Evolutionary conservation across 1,140 invertebrate genomes (phyloP), one percentile per base, ranked within the genome.

Genomic region (Drosophila ogumai): DNA sequence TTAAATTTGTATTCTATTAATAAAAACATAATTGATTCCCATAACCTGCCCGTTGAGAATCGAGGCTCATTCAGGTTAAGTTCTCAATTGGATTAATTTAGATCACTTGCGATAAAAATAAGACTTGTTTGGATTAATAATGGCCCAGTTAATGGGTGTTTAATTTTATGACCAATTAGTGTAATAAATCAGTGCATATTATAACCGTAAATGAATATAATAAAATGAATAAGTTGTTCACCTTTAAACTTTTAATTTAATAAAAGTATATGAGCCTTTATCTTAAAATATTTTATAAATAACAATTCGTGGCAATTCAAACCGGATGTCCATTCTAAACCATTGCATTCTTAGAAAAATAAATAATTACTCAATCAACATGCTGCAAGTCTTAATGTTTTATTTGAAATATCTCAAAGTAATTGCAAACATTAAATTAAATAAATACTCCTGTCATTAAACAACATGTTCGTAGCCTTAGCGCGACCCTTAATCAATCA

Each of bases 401-500:
- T 40, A 19, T 71, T 49, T 34, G 12, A 13, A 66, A 65, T 66
- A 25, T 4, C 15, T 19, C 3, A 6, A 41, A 59, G 44, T 59
- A 72, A 58, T 72, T 72, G 43, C 68, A 59, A 71, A 50, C 44
- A 55, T 25, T 17, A 31, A 34, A 71, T 43, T 31, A 58, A 49
- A 49, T 47, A 57, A 46, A 55, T 15, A 46, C 40, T 38, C 8
- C 12, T 28, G 65, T 69, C 65, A 57, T 57, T 57, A 34, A n/a
- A 22, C 19, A 15, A 31, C n/a, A n/a, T 71, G 59, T 73, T 73
- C 9, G 28, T 40, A 41, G 52, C 38, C 38, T 44, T 31, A 31
- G 41, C 32, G 3, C 54, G 32, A 72, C 68, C 68, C 68, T 72
- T 72, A 72, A 72, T 72, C 68, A 72, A 72, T 72, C 68, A 72